Conservation (phyloP, 2,113 vertebrate species). For the Conger conger region DNA sequence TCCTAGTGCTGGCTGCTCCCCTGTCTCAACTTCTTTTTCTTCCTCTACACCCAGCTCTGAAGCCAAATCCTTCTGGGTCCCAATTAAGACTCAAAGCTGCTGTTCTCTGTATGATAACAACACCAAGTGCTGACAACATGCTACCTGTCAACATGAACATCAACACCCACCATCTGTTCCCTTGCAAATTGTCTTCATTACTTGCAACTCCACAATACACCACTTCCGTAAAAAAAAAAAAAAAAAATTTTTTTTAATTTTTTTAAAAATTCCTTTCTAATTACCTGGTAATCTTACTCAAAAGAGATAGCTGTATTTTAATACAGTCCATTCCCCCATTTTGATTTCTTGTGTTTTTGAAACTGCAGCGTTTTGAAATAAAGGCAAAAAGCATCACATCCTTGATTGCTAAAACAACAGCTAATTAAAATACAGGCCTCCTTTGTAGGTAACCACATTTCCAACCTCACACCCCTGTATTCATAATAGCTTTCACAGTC, state of each 20-base stretch:
- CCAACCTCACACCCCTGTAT: conserved; percentile 50
- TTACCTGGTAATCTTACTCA: conserved; percentile 64
- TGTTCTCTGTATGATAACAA: conserved; percentile 83
- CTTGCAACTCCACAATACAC: conserved; percentile 71
- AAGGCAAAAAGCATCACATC: conserved; percentile 24
- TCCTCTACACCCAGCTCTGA: conserved; percentile 52
- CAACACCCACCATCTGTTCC: conserved; percentile 88
- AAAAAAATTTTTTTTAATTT: conserved; percentile 18
- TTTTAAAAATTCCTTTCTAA: conserved; percentile 54
- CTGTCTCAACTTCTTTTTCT: conserved; percentile 43
- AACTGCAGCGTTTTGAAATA: conserved; percentile 28
- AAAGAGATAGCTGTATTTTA: conserved; percentile 57
- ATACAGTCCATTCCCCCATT: conserved; percentile 9
- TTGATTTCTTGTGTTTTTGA: conserved; percentile 20
- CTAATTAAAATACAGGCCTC: conserved; percentile 55
- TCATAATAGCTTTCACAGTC: conserved; percentile 51
- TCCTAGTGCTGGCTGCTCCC: conserved; percentile 35
- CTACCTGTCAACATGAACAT: conserved; percentile 92
- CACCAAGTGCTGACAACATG: conserved; percentile 84
- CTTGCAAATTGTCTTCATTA: conserved; percentile 80
- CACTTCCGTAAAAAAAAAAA: conserved; percentile 51
- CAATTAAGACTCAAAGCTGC: conserved; percentile 92
- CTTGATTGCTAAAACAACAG: conserved; percentile 44
- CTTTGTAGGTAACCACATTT: conserved; percentile 57
- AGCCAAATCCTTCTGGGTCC: conserved; percentile 86